A percentile compares a stretch with the other conserved stretches of the same genome.
These are phyloP conservation scores for Drosophila diplacantha DNA, from an alignment of 2,888 invertebrate species.

Conservation along the genomic window DNA sequence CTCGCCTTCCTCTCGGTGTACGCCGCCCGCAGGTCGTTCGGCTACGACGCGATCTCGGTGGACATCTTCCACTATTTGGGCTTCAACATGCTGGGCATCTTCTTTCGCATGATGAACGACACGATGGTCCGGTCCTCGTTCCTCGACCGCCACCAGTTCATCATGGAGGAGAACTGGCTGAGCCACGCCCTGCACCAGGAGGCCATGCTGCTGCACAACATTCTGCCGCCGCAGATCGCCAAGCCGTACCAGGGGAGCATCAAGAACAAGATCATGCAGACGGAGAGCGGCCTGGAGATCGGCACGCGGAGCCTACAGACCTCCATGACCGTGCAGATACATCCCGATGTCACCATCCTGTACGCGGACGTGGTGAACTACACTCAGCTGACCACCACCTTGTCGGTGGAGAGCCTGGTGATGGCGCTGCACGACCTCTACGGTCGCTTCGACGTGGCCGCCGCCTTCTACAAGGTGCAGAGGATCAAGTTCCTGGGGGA, in stretches of 20 bases:
- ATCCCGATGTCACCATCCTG: slow-evolving; percentile 91
- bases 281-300: not conserved
- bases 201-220: slow-evolving; percentile 84
- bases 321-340: slow-evolving; percentile 84
- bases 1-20: not conserved
- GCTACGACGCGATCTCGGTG: not conserved
- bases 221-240: slow-evolving; percentile 91
- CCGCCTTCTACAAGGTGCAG: slow-evolving; percentile 86
- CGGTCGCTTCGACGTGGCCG: slow-evolving; percentile 92
- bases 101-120: slow-evolving; percentile 48
- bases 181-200: slow-evolving; percentile 39
- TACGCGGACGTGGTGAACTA: slow-evolving; percentile 97
- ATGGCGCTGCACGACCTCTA: slow-evolving; percentile 93
- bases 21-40: not conserved
- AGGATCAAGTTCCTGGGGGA: slow-evolving; percentile 96
- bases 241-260: slow-evolving; percentile 81
- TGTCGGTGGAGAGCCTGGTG: slow-evolving; percentile 88
- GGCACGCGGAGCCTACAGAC: not conserved
- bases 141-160: slow-evolving; percentile 52
- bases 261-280: slow-evolving; percentile 69
- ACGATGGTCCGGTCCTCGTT: slow-evolving; percentile 53
- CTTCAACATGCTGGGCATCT: slow-evolving; percentile 49
- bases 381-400: slow-evolving; percentile 85
- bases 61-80: slow-evolving; percentile 33
- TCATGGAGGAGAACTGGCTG: slow-evolving; percentile 43